phyloP scores from a whole-genome alignment of 2,888 invertebrate genomes.

The Agrotis exclamationis region DNA sequence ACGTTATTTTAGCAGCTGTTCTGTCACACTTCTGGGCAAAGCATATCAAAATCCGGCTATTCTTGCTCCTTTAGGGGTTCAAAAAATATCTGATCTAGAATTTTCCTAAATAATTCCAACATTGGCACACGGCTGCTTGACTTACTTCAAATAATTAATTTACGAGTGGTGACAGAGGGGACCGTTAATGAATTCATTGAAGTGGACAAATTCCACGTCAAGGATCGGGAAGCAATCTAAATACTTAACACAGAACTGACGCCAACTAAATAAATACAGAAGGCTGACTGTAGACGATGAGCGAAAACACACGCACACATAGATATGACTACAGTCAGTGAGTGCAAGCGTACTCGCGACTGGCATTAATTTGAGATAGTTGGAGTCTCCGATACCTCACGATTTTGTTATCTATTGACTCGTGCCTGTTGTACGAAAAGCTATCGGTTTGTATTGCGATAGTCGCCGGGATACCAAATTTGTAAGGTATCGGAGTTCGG shows the following conservation, averaged over 20 bases:
- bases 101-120: constrained; percentile 12
- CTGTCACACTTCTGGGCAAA: too few relatives aligned
- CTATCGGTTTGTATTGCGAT: too few relatives aligned
- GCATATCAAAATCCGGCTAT: too few relatives aligned
- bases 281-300: neutral
- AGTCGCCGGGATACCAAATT: too few relatives aligned
- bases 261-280: constrained; percentile 27
- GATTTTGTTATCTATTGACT: too few relatives aligned
- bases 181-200: constrained; percentile 72
- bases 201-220: constrained; percentile 73
- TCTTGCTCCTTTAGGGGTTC: neutral
- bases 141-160: constrained; percentile 63
- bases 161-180: constrained; percentile 54
- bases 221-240: constrained; percentile 75
- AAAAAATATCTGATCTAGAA: constrained; percentile 1
- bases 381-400: neutral
- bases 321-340: neutral
- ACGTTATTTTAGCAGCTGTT: too few relatives aligned
- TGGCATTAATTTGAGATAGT: neutral
- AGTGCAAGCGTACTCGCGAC: neutral
- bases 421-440: too few relatives aligned
- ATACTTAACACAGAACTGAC: constrained; percentile 73
- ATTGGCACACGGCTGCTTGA: constrained; percentile 20
- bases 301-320: neutral
- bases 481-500: too few relatives aligned